Conservation (phyloP, 1,140 invertebrate species). For the Daktulosphaira vitifoliae region DNA sequence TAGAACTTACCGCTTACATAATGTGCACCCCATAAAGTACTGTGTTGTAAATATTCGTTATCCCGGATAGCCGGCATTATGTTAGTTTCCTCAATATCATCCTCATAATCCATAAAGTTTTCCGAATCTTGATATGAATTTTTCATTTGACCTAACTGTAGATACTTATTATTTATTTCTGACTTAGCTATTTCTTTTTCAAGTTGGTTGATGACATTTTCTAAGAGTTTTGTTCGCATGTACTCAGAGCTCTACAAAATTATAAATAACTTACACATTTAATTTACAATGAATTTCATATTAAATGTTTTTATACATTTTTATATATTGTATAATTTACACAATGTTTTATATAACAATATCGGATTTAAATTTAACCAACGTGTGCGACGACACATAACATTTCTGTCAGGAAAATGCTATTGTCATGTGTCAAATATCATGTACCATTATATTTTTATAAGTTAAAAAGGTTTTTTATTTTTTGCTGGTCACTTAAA, state of each 20-base stretch:
- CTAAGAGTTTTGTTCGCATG: conserved; percentile 7
- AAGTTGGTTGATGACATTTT: conserved; percentile 14
- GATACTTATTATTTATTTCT: conserved; percentile 6
- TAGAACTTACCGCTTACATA: conserved; percentile 50
- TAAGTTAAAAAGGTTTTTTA: too few relatives aligned
- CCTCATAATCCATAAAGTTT: conserved; percentile 2
- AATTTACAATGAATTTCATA: too few relatives aligned
- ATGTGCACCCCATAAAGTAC: conserved; percentile 75
- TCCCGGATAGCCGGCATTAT: conserved; percentile 63
- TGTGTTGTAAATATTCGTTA: conserved; percentile 83
- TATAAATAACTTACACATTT: too few relatives aligned
- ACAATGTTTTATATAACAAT: background rate
- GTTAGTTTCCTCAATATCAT: conserved; percentile 15
- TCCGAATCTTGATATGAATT: background rate
- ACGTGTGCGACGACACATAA: too few relatives aligned
- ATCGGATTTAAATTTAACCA: too few relatives aligned
- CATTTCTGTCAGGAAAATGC: too few relatives aligned
- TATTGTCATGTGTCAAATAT: too few relatives aligned
- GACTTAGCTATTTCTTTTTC: conserved; percentile 22
- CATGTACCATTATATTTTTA: too few relatives aligned
- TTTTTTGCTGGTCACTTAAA: too few relatives aligned
- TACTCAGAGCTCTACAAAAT: conserved; percentile 20
- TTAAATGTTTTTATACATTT: background rate
- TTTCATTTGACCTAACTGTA: background rate
- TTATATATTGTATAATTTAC: too few relatives aligned